Evolutionary conservation across 1,140 invertebrate genomes (phyloP), one percentile per base, ranked within the genome.

Genomic region (Pogonognathellus flavescens): DNA sequence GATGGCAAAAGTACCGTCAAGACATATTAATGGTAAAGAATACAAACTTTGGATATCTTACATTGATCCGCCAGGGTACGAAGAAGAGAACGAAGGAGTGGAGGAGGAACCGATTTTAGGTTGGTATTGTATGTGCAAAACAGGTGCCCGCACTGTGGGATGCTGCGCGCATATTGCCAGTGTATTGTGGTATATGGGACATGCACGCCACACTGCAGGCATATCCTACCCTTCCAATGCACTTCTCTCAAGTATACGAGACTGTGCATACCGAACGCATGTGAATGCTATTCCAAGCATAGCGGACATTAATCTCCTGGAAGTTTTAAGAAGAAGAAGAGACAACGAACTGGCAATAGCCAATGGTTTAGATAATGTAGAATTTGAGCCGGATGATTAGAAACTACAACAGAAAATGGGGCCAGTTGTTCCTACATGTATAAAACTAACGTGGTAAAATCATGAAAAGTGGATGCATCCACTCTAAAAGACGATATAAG

Each of bases 111-210:
- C 57, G 0, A 82, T 82, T 0, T 6, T 22, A 22, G 57, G 80
- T 0, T 72, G 62, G 49, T 85, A 70, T 18, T 85, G 84, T 25
- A 11, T 18, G 0, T 85, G 84, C n/a, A 7, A 1, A 14, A 20
- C 6, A 0, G 84, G 84, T 4, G 80, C 84, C 10, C 52, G 72
- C 0, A 82, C 80, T 1, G 9, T 82, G n/a, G 84, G 84, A 11
- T 70, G 57, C 1, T 85, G 84, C 70, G 59, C 57, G 31, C 84
- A 85, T 20, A 62, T 85, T 4, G 20, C 80, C 14, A 52, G 57
- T 1, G 59, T 85, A 1, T 20, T 85, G 10, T 85, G 84, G 84
- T 85, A 53, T 55, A 18, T 85, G 6, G 84, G 84, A 10, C 55
- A 72, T 14, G 53, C 25, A 16, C 14, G 84, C 11, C 76, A 85